Conservation (phyloP, 2,888 invertebrate species). For the Xylocampa areola region DNA sequence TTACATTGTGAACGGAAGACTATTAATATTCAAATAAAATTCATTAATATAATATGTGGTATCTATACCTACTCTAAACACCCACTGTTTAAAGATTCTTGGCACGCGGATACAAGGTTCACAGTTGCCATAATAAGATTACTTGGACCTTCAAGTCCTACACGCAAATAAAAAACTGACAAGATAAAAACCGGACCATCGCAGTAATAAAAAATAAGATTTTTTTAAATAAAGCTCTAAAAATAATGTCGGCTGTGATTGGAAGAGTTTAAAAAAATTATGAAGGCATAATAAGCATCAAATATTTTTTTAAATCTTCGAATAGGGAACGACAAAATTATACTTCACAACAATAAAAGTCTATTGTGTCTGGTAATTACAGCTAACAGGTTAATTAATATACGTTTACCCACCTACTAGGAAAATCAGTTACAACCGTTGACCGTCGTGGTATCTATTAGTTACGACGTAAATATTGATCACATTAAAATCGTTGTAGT, state of each 20-base stretch:
- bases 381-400: too few species aligned
- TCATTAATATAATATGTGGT: constrained; percentile 61
- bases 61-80: constrained; percentile 57
- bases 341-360: too few species aligned
- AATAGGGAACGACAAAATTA: too few species aligned
- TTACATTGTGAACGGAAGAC: constrained; percentile 65
- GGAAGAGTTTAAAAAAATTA: too few species aligned
- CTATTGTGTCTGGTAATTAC: too few species aligned
- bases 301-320: too few species aligned
- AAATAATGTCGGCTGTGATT: not conserved
- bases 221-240: constrained; percentile 13
- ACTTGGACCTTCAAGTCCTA: constrained; percentile 72
- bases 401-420: too few species aligned
- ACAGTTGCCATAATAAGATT: constrained; percentile 66
- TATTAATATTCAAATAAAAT: constrained; percentile 66
- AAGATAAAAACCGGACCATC: constrained; percentile 62
- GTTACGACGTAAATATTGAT: too few species aligned
- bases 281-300: too few species aligned
- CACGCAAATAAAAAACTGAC: constrained; percentile 64
- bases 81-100: constrained; percentile 67
- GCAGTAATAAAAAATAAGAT: constrained; percentile 44
- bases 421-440: too few species aligned
- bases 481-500: too few species aligned
- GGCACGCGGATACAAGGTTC: constrained; percentile 63
- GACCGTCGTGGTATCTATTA: too few species aligned